Percentiles rank a stretch among this genome's conserved stretches.
Conservation (phyloP, 2,888 invertebrate genomes). For the Xylota segnis region DNA sequence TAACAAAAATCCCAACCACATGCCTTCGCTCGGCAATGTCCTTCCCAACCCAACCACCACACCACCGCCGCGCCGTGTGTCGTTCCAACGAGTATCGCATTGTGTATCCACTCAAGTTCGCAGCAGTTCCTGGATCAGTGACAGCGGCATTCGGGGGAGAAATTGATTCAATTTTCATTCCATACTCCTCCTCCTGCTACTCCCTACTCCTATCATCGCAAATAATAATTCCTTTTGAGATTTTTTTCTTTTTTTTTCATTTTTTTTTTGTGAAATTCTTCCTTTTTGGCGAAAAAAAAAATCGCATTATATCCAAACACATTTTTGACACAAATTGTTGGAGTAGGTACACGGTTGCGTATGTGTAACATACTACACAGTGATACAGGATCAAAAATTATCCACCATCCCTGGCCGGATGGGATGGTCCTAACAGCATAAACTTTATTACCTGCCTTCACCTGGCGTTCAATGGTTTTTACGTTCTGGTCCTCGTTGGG, state of each 20-base stretch:
- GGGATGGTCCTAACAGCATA: constrained; percentile 36
- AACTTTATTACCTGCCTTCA: constrained; percentile 64
- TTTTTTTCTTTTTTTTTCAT: constrained; percentile 35
- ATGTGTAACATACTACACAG: constrained; percentile 35
- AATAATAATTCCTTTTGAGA: constrained; percentile 62
- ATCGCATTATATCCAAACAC: constrained; percentile 22
- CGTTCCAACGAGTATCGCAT: constrained; percentile 18
- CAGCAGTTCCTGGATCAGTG: constrained; percentile 52
- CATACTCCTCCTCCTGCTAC: not conserved
- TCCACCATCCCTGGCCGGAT: constrained; percentile 5
- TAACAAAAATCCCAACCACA: constrained; percentile 51
- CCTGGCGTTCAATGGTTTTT: constrained; percentile 25
- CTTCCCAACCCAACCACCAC: not conserved
- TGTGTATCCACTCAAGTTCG: constrained; percentile 45
- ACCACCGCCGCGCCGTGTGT: too few relatives aligned
- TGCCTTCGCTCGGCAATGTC: constrained; percentile 48
- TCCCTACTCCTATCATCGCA: constrained; percentile 20
- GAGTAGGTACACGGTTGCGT: constrained; percentile 27
- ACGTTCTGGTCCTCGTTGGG: constrained; percentile 32
- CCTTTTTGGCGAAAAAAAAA: constrained; percentile 36
- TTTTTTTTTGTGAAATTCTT: constrained; percentile 51
- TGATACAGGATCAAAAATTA: constrained; percentile 29
- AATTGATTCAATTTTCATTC: constrained; percentile 72
- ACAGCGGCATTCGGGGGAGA: constrained; percentile 40
- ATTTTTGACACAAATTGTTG: constrained; percentile 32